Evolutionary conservation across 2,113 vertebrate species (phyloP), one percentile per base, ranked within the genome.

Genomic region (Marcusenius ussheri): DNA sequence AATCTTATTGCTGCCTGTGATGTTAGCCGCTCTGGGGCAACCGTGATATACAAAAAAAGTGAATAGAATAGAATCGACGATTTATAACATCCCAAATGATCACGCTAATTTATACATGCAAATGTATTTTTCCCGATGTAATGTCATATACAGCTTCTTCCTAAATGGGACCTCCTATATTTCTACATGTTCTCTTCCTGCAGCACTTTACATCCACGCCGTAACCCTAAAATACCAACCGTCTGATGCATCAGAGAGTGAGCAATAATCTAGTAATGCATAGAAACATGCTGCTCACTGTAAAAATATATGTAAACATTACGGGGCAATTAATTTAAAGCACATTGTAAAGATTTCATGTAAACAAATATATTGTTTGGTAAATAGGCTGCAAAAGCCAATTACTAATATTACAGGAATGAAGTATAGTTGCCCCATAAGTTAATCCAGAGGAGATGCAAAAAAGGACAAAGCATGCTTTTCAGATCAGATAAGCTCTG

Each of bases 291-390:
- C 85, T 49, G 47, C 27, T 53, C 27, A 66, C 56, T 31, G 21
- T 24, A 46, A 88, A 88, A 53, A 46, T 45, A 88, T 45, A 19
- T 62, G 56, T 56, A 88, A 88, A 88, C 39, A 88, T 88, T 88
- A 62, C 1, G 49, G 85, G 39, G 53, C 39, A 88, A 88, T 46
- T 24, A 88, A 42, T 88, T 45, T 88, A 39, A 88, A 88, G 56
- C 51, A 62, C 35, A 39, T 62, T 21, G 49, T 87, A 88, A 88
- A 66, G 19, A 88, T 66, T 88, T 88, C 8, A 88, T 88, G 42
- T 11, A 88, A 13, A 56, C 46, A 88, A 42, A 66, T 45, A 45
- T 66, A 10, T 21, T 35, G 51, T 56, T 62, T 88, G 56, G 35
- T 45, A 42, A 42, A 53, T 46, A 42, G 39, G 39, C 31, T 31